Base-by-base conservation (phyloP, 1,140 invertebrate species). In the Leucophenga varia region DNA sequence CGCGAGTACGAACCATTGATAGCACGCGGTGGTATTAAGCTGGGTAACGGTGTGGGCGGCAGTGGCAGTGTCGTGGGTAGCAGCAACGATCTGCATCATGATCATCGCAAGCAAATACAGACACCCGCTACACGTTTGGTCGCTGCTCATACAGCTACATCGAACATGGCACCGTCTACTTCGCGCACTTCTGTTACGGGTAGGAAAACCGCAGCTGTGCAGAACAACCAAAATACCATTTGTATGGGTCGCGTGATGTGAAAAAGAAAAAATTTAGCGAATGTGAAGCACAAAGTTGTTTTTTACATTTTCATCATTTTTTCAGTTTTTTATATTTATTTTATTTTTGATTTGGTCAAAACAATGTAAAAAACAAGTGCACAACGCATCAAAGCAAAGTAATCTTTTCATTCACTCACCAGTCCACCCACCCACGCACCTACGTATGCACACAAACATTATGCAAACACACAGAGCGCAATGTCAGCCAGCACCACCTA, bases 1-100 rank as follows among this genome's bases (percentile, higher is more conserved):
- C 84, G 89, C 56, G 90, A 93, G 47, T 99, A 99, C 78, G 90
- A 98, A 76, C 89, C 93, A 31, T 78, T 90, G 40, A 89, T 90
- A 54, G 91, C 90, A 31, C 84, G 97, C 49, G 85, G 86, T 52
- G 87, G 87, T 43, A 79, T 91, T 54, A 77, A 80, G 39, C 72
- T 93, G 53, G 89, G 87, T 65, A 80, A 79, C 37, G 80, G 78
- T 40, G 76, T 80, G 41, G 59, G 57, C 45, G 46, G 47, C 3
- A 48, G 48, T 35, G 57, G 54, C 19, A 35, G 52, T 31, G 53
- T 52, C 25, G 43, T 55, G 41, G 52, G 55, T 41, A 65, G 59
- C 49, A 61, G 51, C 55, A 69, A 57, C 41, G 71, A 74, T 54
- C 71, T 78, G 31, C 69, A 78, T 43, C 70, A 78, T 59, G 53